A percentile compares a stretch with the other conserved stretches of the same genome.
Conservation (phyloP, 2,797 vertebrate species). For the Rhincodon typus region DNA sequence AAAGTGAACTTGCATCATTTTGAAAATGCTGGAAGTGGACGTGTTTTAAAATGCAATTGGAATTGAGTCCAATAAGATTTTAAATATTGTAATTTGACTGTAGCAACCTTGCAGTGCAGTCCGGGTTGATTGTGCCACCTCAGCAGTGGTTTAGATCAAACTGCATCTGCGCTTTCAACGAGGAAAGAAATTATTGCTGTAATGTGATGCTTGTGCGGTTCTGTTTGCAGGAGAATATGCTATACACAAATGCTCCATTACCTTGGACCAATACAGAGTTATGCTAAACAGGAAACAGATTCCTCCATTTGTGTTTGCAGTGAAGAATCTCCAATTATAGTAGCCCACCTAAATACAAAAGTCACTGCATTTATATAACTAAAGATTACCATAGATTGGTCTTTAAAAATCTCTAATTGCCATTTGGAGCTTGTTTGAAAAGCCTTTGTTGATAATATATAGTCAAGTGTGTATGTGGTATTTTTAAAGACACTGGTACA, state of each 20-base stretch:
- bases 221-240: constrained; percentile 8
- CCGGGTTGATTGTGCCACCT: not conserved
- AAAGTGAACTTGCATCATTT: not conserved
- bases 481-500: not conserved
- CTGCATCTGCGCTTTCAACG: not conserved
- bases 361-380: not conserved
- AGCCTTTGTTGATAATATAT: not conserved
- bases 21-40: not conserved
- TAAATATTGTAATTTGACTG: not conserved
- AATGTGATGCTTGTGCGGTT: not conserved
- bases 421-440: not conserved
- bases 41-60: not conserved
- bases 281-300: not conserved
- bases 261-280: not conserved
- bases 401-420: not conserved
- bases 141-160: not conserved
- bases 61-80: not conserved
- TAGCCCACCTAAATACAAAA: not conserved
- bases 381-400: not conserved
- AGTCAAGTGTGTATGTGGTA: not conserved
- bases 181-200: not conserved
- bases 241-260: not conserved
- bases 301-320: not conserved
- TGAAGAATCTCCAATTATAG: not conserved
- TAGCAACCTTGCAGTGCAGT: too few species aligned